Conservation (phyloP, 2,113 vertebrate genomes). For the Indicator indicator region DNA sequence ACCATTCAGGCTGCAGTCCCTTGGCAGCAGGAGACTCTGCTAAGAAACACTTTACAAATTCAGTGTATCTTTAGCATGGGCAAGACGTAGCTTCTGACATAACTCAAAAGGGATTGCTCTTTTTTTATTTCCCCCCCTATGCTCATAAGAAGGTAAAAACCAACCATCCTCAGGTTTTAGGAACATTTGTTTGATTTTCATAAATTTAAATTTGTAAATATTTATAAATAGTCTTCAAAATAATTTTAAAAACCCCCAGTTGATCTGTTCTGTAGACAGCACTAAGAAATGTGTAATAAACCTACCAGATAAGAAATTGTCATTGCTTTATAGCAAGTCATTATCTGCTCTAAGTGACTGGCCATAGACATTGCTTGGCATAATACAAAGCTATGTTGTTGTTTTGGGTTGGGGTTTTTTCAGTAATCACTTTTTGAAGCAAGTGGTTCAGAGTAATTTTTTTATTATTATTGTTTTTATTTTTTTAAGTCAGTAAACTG, state of each 20-base stretch:
- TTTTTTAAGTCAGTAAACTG: neutral
- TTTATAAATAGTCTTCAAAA: neutral
- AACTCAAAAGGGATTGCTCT: neutral
- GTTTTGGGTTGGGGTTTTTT: neutral
- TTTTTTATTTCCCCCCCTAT: neutral
- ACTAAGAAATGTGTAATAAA: neutral
- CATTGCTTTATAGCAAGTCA: neutral
- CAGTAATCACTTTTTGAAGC: neutral
- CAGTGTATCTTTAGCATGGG: neutral
- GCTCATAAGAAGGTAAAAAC: neutral
- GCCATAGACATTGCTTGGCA: accelerated
- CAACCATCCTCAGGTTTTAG: neutral
- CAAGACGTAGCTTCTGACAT: neutral
- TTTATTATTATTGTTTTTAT: neutral
- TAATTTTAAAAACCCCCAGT: neutral
- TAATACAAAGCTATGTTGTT: neutral
- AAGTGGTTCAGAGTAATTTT: neutral
- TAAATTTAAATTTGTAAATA: neutral
- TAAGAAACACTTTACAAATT: neutral
- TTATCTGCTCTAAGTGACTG: neutral
- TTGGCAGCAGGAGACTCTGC: neutral
- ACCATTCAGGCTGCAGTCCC: neutral
- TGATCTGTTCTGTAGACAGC: neutral
- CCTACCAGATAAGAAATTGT: accelerated
- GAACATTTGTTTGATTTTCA: neutral